A percentile compares a stretch with the other conserved stretches of the same genome.
Conservation (phyloP, 92 coral and sea anemone genomes). For the Siderastrea siderea region DNA sequence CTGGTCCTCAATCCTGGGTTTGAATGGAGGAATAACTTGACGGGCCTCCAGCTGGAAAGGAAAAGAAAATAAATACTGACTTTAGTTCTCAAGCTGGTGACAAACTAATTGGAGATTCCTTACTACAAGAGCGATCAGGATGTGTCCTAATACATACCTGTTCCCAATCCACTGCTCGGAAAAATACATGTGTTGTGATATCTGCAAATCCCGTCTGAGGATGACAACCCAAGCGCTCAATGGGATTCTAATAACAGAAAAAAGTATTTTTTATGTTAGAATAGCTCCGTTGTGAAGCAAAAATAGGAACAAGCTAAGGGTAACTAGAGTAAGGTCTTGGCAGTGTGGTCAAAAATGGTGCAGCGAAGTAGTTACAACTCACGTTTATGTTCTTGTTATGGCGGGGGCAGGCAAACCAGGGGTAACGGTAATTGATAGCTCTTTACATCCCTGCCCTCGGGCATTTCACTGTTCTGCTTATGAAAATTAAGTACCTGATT, state of each 20-base stretch:
- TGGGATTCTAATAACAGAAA: constrained; percentile 78
- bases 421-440: too few species aligned
- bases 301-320: neutral
- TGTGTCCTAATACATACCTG: constrained; percentile 67
- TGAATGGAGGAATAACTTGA: constrained; percentile 96
- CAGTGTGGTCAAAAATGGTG: too few species aligned
- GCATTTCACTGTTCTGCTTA: too few species aligned
- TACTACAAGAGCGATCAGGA: too few species aligned
- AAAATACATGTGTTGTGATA: constrained; percentile 95
- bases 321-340: too few species aligned
- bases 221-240: constrained; percentile 95
- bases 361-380: too few species aligned
- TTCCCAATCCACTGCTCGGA: constrained; percentile 95
- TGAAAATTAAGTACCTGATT: too few species aligned
- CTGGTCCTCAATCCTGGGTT: constrained; percentile 91
- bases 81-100: neutral
- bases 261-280: neutral
- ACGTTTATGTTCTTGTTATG: too few species aligned
- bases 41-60: constrained; percentile 90
- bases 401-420: too few species aligned
- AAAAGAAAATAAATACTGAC: neutral
- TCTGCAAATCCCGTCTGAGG: constrained; percentile 99
- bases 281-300: neutral
- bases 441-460: too few species aligned
- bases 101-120: too few species aligned